A percentile compares a stretch with the other conserved stretches of the same genome.
These are phyloP conservation scores for Acropternis orthonyx DNA, from an alignment of 2,797 vertebrate species.

Conservation along the genomic window DNA sequence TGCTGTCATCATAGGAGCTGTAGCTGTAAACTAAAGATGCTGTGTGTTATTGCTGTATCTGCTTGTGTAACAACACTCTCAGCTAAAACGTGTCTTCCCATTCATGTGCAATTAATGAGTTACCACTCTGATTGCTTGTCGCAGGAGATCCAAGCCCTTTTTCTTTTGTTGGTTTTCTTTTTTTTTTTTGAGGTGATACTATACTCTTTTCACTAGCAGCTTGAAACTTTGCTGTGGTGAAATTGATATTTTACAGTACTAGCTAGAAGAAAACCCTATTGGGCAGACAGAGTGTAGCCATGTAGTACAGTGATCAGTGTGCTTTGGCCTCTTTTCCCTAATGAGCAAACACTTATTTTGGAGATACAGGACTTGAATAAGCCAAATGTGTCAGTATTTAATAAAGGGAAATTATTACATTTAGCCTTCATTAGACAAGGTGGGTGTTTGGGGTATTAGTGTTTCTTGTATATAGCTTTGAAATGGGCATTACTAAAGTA, in stretches of 20 bases:
- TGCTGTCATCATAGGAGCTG: background rate
- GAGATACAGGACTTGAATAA: background rate
- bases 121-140: background rate
- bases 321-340: background rate
- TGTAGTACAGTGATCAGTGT: accelerated
- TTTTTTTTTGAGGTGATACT: too few species aligned
- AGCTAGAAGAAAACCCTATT: background rate
- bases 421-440: background rate
- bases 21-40: background rate
- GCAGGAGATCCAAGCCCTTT: background rate
- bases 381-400: background rate
- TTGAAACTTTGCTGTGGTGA: background rate
- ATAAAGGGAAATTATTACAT: background rate
- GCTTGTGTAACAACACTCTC: background rate
- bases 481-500: background rate
- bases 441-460: background rate
- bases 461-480: background rate
- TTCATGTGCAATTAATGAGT: background rate
- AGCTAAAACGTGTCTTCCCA: background rate
- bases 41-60: background rate
- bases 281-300: background rate
- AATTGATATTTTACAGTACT: background rate
- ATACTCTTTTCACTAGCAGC: background rate
- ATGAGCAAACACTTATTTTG: background rate
- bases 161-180: background rate